Evolutionary conservation across 2,113 vertebrate genomes (phyloP).

Genomic region (Chunga burmeisteri): DNA sequence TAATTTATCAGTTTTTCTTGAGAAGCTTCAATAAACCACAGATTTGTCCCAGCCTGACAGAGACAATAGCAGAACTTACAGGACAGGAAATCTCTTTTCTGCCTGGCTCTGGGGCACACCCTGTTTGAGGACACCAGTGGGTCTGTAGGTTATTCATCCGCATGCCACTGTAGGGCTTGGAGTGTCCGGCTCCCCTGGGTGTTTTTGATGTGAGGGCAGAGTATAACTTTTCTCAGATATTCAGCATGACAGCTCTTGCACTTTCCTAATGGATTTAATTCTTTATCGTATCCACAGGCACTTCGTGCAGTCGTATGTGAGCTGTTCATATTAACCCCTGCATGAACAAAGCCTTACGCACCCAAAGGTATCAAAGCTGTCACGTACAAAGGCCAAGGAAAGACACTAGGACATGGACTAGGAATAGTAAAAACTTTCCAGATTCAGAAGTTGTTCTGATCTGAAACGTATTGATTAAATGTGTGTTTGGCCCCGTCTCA

Average conservation of each 20-base stretch:
- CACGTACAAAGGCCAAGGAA: constrained; percentile 1
- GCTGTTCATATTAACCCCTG: constrained; percentile 29
- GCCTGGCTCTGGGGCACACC: neutral
- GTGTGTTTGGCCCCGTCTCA: constrained; percentile 33
- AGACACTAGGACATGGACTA: neutral
- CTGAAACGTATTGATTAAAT: constrained; percentile 49
- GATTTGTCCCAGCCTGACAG: neutral
- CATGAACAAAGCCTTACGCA: neutral
- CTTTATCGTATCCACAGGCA: constrained; percentile 13
- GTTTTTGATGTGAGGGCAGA: neutral
- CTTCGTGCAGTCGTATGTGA: neutral
- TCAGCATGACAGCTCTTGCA: neutral
- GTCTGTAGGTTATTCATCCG: neutral
- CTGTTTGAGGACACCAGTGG: neutral
- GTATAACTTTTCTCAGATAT: neutral
- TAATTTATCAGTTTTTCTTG: neutral
- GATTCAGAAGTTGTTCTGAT: constrained; percentile 3
- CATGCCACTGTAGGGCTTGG: neutral
- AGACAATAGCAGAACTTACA: neutral
- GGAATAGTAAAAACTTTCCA: constrained; percentile 8
- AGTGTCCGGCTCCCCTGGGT: neutral
- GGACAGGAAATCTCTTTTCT: neutral
- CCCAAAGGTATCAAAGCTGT: neutral
- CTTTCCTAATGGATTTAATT: constrained; percentile 40
- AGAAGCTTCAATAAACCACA: neutral